These are phyloP conservation scores for Acanthacorydalis orientalis DNA, from an alignment of 2,888 invertebrate species.

Conservation along the genomic window DNA sequence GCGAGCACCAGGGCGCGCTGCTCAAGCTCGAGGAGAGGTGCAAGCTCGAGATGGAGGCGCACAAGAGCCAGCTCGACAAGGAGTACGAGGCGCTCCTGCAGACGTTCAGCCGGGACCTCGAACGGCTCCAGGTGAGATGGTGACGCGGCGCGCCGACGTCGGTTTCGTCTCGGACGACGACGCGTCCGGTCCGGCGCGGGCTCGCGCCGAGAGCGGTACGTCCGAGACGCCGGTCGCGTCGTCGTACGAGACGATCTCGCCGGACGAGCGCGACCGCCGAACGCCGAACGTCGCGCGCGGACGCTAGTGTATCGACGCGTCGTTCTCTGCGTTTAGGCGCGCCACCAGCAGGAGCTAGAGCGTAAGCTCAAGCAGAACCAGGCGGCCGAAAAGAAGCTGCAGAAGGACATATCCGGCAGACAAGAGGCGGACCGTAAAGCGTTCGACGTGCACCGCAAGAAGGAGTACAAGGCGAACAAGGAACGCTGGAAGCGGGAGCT, in stretches of 20 bases:
- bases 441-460: constrained; percentile 83
- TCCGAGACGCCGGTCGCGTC: no score
- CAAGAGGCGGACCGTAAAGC: constrained; percentile 88
- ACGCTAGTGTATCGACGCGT: no score
- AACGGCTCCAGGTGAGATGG: constrained; percentile 51
- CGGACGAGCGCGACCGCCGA: no score
- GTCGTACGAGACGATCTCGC: no score
- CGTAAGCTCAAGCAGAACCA: constrained; percentile 72
- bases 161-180: no score
- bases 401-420: constrained; percentile 75
- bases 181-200: no score
- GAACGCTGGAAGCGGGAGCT: constrained; percentile 91
- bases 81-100: constrained; percentile 89
- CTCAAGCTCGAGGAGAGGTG: constrained; percentile 89
- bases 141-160: constrained; percentile 7
- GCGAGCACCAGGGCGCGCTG: constrained; percentile 92
- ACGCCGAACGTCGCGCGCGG: no score
- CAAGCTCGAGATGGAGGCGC: constrained; percentile 91
- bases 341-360: constrained; percentile 63
- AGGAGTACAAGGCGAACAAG: constrained; percentile 92
- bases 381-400: constrained; percentile 79
- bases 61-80: constrained; percentile 86
- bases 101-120: constrained; percentile 83
- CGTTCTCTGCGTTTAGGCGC: constrained; percentile 28
- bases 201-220: no score